Base-by-base conservation (phyloP, 2,113 vertebrate genomes). In the Amphilophus citrinellus region DNA sequence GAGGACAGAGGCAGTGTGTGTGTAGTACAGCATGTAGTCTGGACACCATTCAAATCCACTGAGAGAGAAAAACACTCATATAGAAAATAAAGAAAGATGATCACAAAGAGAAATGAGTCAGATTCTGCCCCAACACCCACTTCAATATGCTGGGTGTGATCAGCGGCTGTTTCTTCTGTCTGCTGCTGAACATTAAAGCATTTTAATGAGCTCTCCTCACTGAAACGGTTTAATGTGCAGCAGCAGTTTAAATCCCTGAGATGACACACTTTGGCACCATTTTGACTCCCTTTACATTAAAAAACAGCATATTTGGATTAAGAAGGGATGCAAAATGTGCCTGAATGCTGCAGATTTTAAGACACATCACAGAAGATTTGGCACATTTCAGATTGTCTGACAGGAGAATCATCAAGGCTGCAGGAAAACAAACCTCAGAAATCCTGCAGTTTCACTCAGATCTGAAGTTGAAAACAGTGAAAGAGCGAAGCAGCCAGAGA, bases 1-100 rank as follows among this genome's bases (percentile, higher is more conserved):
- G 90, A 93, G 87, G 90, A 89, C 86, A 88, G 90, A 92, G 92
- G 89, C 86, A 91, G 88, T 91, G 91, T 93, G 92, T 93, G 92
- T 88, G 85, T 87, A 61, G 66, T 22, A 85, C 80, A 89, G 85
- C 81, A 80, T 82, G 84, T 85, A 84, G 79, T 88, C 80, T 87
- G 84, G 89, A 93, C 91, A 91, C 92, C 85, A 92, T 86, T 93
- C 77, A 93, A 91, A 92, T 76, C 89, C 88, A 92, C 76, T 77
- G 59, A 90, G 80, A 90, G 82, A 90, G 84, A 79, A 84, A 85
- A 82, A 92, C 92, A 92, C 79, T 88, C 77, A 93, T 90, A 92
- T 83, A 89, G 82, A 85, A 91, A 87, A 84, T 84, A 90, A 90
- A 92, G 61, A 90, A 66, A 90, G 83, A 93, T 88, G 88, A 81